Evolutionary conservation across 2,888 invertebrate genomes (phyloP), one percentile per base, ranked within the genome.

Genomic region (Lissocephala sabroskyi): DNA sequence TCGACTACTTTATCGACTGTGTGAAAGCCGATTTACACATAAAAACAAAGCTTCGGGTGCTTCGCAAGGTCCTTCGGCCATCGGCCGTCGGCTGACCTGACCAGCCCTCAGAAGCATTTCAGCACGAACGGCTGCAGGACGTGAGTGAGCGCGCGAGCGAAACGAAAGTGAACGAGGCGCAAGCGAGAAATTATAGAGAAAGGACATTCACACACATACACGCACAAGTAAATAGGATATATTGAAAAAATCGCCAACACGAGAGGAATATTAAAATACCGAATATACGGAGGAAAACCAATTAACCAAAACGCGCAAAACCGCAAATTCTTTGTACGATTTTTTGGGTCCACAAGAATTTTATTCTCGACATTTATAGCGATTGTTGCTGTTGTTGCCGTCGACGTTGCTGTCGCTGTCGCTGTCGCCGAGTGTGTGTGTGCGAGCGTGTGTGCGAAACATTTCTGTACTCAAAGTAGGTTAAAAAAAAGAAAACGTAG

Each of bases 61-160:
- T n/a, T n/a, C n/a, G n/a, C n/a, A n/a, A n/a, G n/a, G n/a, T n/a
- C n/a, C n/a, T n/a, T n/a, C n/a, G n/a, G n/a, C n/a, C n/a, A n/a
- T n/a, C n/a, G n/a, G 3, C 23, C 7, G 7, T 23, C 23, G 23
- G 23, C 7, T 3, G 23, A 5, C 7, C 7, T 23, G 23, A 5
- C 7, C 3, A 5, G 23, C 7, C 23, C 23, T 23, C 45, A 54
- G 55, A 59, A 16, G 35, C 41, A 62, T 42, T 56, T 59, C 48
- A 62, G 77, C 65, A 62, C 75, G 79, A 79, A 64, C 50, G 76
- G 77, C 70, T 67, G 73, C 67, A 73, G 79, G 82, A 78, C 79
- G 79, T 80, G 74, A 76, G 79, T 56, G 59, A 41, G 49, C 59
- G 41, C 52, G 56, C 45, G 54, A 68, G 46, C 48, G 61, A 52